Base-by-base conservation (phyloP, 2,113 vertebrate genomes). In the Oncorhynchus masou region DNA sequence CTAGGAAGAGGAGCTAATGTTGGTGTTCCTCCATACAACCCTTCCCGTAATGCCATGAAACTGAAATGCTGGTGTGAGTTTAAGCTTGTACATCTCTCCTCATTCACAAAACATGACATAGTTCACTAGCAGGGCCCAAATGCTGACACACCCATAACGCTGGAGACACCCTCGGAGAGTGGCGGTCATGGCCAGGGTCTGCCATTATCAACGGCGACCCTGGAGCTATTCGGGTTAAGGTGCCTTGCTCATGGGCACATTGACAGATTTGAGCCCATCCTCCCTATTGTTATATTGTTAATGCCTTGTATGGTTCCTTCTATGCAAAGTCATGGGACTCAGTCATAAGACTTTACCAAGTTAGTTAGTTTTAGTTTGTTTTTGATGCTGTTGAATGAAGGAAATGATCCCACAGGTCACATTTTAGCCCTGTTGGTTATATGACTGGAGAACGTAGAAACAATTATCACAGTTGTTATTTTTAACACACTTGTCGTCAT, bases 291-390 rank as follows among this genome's bases (percentile, higher is more conserved):
- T 11, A 45, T 45, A 45, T 45, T 45, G 9, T 45, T 11, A 45
- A 54, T 19, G 51, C 51, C 51, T 54, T 54, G 59, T 62, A 62
- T 62, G 19, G 59, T 62, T 62, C 51, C 51, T 54, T 54, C 51
- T 16, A 54, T 54, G 51, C 15, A 54, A 70, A 75, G 39, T 73
- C 7, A 82, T 67, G 29, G 51, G 66, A 77, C 69, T 65, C 51
- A 78, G 45, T 78, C 66, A n/a, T 57, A n/a, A 22, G 59, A 16
- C 59, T 22, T 62, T n/a, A 62, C 59, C 39, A 11, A 31, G 34
- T 71, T 31, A 59, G 57, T 27, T 73, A 83, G 83, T 71, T 84
- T 78, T 74, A 45, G 5, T 6, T 34, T 34, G 5, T 34, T 6
- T 1, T 8, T 8, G 34, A 16, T 54, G 12, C 79, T 77, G 79